A percentile compares a stretch with the other conserved stretches of the same genome.
Conservation (phyloP, 2,888 invertebrate species). For the Pharmacophagus antenor region DNA sequence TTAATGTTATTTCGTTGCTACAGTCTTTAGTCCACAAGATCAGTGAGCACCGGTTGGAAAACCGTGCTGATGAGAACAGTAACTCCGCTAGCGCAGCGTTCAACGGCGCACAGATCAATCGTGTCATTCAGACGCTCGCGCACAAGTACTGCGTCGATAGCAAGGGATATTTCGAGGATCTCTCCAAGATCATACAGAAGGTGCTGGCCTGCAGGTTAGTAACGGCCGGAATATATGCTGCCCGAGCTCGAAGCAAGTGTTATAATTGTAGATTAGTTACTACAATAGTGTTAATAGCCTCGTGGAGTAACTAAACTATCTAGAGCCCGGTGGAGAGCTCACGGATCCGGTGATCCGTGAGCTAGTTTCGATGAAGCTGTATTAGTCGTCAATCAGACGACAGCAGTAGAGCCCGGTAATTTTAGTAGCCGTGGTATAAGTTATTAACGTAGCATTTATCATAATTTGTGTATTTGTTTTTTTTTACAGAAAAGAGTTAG, state of each 20-base stretch:
- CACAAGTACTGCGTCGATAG: constrained; percentile 98
- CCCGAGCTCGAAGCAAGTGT: too few species aligned
- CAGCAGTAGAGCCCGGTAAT: too few species aligned
- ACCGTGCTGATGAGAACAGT: constrained; percentile 78
- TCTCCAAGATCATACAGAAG: constrained; percentile 93
- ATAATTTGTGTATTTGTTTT: background rate
- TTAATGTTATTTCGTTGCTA: constrained; percentile 46
- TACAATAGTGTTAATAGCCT: too few species aligned
- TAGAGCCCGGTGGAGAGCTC: too few species aligned
- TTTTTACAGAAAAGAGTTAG: constrained; percentile 86
- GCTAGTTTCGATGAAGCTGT: too few species aligned
- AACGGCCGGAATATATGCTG: background rate
- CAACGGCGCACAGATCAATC: constrained; percentile 89
- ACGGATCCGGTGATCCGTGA: too few species aligned
- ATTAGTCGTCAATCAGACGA: too few species aligned
- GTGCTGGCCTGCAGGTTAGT: constrained; percentile 90
- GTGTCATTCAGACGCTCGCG: constrained; percentile 95
- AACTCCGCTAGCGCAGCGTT: constrained; percentile 75
- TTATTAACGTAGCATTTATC: too few species aligned
- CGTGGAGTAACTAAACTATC: too few species aligned
- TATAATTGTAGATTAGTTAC: too few species aligned
- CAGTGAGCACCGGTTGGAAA: constrained; percentile 90
- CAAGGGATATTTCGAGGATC: constrained; percentile 95
- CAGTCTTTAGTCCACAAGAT: constrained; percentile 90
- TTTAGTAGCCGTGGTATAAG: too few species aligned